Base-by-base conservation (phyloP, 53 echinoderm and acorn worm genomes). In the Echinarachnius parma region DNA sequence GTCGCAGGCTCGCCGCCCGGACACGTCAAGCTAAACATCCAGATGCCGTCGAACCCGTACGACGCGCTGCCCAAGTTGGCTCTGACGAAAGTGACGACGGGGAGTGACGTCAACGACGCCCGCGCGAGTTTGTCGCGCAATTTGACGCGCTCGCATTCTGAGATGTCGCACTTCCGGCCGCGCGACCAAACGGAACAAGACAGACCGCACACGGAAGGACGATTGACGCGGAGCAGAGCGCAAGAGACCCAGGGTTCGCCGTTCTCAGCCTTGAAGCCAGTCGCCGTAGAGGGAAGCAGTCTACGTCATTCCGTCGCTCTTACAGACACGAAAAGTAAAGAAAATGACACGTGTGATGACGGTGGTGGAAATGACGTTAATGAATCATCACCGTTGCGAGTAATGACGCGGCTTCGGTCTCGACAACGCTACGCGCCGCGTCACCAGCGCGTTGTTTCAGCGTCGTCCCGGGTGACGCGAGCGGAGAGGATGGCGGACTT, bases 121-220 rank as follows among this genome's bases (percentile, higher is more conserved):
- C 4, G 10, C 16, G 52, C 14, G 18, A 34, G 24, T 23, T 35
- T 70, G 14, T 33, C 36, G 54, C 35, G 24, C 4, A 52, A 37
- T 9, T 36, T 70, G 2, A 0, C 34, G 24, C 33, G 70, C 8
- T 70, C 70, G 8, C 70, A 70, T 29, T 70, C 70, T 24, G 70
- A 70, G n/a, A 28, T 70, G 10, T 70, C 70, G 15, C 53, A 53
- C 54, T 70, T 24, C 54, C 31, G 70, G 34, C 31, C 54, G n/a
- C 70, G 54, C 26, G 70, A 66, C 22, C 53, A 24, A n/a, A 21
- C 25, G 15, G 29, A 29, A 11, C 48, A 27, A 7, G 70, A 70
- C 37, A 9, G 70, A 34, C 70, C 70, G 37, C 70, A 70, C 34
- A 70, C 70, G 14, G 70, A 70, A 8, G 39, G 70, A 13, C 29